phyloP scores from a whole-genome alignment of 92 coral and sea anemone genomes.

The Porites cylindrica region DNA sequence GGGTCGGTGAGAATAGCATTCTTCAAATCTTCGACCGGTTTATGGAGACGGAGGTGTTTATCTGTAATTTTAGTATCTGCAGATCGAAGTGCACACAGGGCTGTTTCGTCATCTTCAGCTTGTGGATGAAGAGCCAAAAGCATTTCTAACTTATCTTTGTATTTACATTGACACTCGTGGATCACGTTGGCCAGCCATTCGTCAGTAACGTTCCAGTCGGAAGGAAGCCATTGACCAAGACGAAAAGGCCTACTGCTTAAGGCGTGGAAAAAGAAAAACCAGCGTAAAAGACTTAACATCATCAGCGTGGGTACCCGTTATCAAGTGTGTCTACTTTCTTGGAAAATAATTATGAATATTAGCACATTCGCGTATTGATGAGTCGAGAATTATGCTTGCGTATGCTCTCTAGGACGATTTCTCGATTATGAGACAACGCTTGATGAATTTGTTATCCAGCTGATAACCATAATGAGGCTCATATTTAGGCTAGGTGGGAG shows the following conservation, averaged over 20 bases:
- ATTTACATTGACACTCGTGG: neutral
- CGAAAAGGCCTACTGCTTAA: slow-evolving; percentile 18
- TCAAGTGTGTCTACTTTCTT: too few relatives aligned
- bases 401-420: too few relatives aligned
- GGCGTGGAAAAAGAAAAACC: too few relatives aligned
- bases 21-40: slow-evolving; percentile 58
- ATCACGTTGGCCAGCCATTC: slow-evolving; percentile 58
- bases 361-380: too few relatives aligned
- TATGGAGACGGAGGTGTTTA: slow-evolving; percentile 52
- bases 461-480: too few relatives aligned
- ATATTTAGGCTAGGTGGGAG: too few relatives aligned
- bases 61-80: neutral
- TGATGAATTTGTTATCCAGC: too few relatives aligned
- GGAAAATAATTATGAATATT: too few relatives aligned
- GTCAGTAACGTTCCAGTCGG: slow-evolving; percentile 62
- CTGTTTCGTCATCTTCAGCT: slow-evolving; percentile 45
- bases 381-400: too few relatives aligned
- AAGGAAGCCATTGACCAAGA: slow-evolving; percentile 69
- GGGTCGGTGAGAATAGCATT: slow-evolving; percentile 55
- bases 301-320: too few relatives aligned
- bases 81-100: slow-evolving; percentile 44
- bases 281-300: too few relatives aligned
- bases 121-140: slow-evolving; percentile 53
- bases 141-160: slow-evolving; percentile 57
- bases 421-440: too few relatives aligned